phyloP scores from a whole-genome alignment of 2,888 invertebrate species.

The Drosophila multiciliata region DNA sequence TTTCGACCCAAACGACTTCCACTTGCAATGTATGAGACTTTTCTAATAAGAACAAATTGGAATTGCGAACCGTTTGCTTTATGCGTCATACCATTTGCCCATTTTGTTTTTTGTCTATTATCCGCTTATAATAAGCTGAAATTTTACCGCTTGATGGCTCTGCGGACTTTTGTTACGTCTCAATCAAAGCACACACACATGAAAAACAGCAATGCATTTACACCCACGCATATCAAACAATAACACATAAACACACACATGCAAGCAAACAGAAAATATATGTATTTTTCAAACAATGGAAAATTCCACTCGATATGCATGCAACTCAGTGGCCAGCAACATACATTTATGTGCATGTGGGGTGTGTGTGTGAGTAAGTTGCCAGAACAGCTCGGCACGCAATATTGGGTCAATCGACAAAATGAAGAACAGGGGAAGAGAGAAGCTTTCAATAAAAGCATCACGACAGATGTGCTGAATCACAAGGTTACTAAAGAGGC shows the following conservation, averaged over 20 bases:
- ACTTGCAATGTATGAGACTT: slow-evolving; percentile 10
- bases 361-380: slow-evolving; percentile 7
- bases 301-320: slow-evolving; percentile 69
- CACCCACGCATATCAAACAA: background rate
- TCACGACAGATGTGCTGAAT: slow-evolving; percentile 25
- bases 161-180: slow-evolving; percentile 48
- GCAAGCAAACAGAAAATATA: slow-evolving; percentile 11
- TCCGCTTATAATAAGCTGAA: slow-evolving; percentile 7
- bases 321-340: slow-evolving; percentile 55
- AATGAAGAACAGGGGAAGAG: background rate
- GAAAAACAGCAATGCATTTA: background rate
- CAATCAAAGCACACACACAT: slow-evolving; percentile 11
- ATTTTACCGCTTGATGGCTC: slow-evolving; percentile 13
- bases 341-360: background rate
- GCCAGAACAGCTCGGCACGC: slow-evolving; percentile 17
- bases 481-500: slow-evolving; percentile 30
- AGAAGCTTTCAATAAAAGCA: background rate
- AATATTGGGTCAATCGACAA: slow-evolving; percentile 48
- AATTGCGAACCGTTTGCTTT: slow-evolving; percentile 32
- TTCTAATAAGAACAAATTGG: slow-evolving; percentile 12
- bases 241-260: slow-evolving; percentile 1
- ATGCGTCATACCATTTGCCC: slow-evolving; percentile 19
- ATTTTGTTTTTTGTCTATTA: slow-evolving; percentile 16
- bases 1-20: slow-evolving; percentile 34
- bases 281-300: slow-evolving; percentile 64